phyloP scores from a whole-genome alignment of 2,888 invertebrate species.

The Tipula vernalis region DNA sequence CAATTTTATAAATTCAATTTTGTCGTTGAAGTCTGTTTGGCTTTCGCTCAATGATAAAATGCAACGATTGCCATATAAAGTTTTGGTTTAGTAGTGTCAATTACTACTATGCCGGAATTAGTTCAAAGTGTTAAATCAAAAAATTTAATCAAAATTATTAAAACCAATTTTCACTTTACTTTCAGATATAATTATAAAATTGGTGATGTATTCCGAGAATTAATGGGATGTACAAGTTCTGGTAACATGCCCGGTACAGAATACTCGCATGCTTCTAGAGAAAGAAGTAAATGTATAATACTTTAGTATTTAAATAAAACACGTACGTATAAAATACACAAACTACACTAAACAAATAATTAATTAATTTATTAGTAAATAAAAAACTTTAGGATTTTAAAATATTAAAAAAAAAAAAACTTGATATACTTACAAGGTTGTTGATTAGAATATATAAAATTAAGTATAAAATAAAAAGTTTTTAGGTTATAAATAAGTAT shows the following conservation, averaged over 20 bases:
- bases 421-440: constrained; percentile 4
- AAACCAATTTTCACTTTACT: neutral
- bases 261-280: constrained; percentile 36
- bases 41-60: too few relatives aligned
- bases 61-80: too few relatives aligned
- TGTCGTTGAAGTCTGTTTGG: too few relatives aligned
- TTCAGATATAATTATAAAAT: constrained; percentile 36
- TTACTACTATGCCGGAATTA: too few relatives aligned
- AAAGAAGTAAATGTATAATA: constrained; percentile 38
- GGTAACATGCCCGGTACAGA: constrained; percentile 30
- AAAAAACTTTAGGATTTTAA: neutral
- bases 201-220: constrained; percentile 35
- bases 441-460: constrained; percentile 4
- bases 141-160: too few relatives aligned
- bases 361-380: neutral
- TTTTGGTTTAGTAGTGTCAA: too few relatives aligned
- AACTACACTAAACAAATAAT: neutral
- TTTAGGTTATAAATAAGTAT: neutral
- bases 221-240: constrained; percentile 34
- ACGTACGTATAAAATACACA: neutral
- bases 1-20: too few relatives aligned
- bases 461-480: neutral
- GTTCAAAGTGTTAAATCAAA: too few relatives aligned
- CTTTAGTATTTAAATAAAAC: constrained; percentile 26
- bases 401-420: neutral